Base-by-base conservation (phyloP, 2,113 vertebrate genomes). In the Helogale parvula region DNA sequence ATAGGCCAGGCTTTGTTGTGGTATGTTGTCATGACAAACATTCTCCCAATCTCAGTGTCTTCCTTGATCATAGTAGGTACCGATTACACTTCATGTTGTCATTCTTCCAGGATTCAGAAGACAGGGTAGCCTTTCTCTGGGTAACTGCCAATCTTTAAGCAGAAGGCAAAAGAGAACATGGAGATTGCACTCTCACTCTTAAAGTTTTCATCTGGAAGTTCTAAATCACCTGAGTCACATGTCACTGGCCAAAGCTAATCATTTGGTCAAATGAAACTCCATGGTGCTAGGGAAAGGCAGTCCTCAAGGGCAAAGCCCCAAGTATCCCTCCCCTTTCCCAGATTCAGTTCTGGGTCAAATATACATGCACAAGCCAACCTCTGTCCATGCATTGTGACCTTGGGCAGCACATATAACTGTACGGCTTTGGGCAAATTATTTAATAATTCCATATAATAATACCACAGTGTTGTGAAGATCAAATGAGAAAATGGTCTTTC, bases 391-490 rank as follows among this genome's bases (percentile, higher is more conserved):
- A 92, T 4, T 54, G 38, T 85, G 76, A 81, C 83, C 41, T 87
- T 81, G 82, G 79, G 41, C 80, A 93, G 50, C 27, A 57, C 33
- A 91, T 65, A 81, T 0, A 63, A 41, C 11, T 91, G 1, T 83
- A 86, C 52, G 38, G 54, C 89, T 96, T 89, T 76, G 72, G 86
- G 95, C 29, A 93, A 87, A 94, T 90, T 72, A 57, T 93, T 88
- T 97, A 94, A 65, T 96, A 93, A 93, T 95, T 92, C 63, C 27
- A 47, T 23, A 35, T 76, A 81, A 94, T 90, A 90, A 92, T 74
- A 74, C 41, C 33, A 69, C 25, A 35, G 90, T 63, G 38, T 90
- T 93, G 77, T 69, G 80, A 97, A 96, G 90, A 97, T 87, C 57
- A 93, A 89, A 94, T 77, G 63, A 96, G 86, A 93, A 94, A 97